Evolutionary conservation across 2,888 invertebrate species (phyloP).

Genomic region (Panorpa germanica): DNA sequence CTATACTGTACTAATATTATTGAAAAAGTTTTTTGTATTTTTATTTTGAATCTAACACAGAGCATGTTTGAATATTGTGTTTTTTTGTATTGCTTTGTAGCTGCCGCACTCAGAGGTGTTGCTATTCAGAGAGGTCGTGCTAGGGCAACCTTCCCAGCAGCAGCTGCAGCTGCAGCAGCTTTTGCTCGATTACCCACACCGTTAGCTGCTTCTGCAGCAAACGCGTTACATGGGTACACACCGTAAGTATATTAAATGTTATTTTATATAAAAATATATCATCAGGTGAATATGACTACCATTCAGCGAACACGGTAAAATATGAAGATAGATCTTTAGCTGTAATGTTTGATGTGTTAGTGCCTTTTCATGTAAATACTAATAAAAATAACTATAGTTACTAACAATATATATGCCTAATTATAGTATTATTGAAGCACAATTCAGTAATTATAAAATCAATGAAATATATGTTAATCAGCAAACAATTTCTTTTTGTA

Average conservation of each 20-base stretch:
- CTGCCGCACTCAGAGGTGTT: constrained; percentile 66
- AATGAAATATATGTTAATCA: no score
- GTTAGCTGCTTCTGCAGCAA: constrained; percentile 48
- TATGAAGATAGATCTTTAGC: no score
- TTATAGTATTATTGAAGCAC: no score
- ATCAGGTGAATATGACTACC: no score
- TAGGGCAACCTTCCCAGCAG: constrained; percentile 40
- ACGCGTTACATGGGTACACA: constrained; percentile 75
- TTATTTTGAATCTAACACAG: constrained; percentile 11
- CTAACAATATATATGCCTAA: no score
- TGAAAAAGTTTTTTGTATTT: constrained; percentile 2
- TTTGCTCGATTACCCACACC: constrained; percentile 46
- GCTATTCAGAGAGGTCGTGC: constrained; percentile 66
- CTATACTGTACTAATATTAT: not conserved
- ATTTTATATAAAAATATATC: no score
- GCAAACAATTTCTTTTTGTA: no score
- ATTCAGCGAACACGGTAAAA: no score
- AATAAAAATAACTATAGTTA: no score
- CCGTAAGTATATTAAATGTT: constrained; percentile 51
- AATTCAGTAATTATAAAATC: no score
- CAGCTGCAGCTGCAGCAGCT: constrained; percentile 55
- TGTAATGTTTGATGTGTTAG: no score
- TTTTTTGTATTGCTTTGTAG: constrained; percentile 24
- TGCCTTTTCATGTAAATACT: no score
- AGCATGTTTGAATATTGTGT: constrained; percentile 13